Conservation (phyloP, 2,113 vertebrate genomes). For the Oreochromis aureus region DNA sequence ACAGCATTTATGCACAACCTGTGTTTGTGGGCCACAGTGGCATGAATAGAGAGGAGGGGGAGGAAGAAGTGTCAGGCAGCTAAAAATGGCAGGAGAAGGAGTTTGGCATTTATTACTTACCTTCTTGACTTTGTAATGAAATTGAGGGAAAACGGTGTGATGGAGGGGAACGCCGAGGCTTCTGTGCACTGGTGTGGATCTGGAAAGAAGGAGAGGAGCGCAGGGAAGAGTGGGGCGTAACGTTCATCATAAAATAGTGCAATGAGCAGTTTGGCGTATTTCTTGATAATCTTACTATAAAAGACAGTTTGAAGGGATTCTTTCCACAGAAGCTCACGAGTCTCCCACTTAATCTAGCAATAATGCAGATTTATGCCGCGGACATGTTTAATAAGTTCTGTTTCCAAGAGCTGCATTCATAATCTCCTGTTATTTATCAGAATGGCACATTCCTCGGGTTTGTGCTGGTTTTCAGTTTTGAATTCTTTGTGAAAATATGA, state of each 20-base stretch:
- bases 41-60: not conserved
- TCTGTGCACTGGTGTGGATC: not conserved
- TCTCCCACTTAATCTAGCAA: not conserved
- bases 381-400: not conserved
- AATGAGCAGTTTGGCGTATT: not conserved
- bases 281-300: not conserved
- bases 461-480: rapidly evolving
- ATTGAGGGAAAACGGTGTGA: not conserved
- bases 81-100: constrained; percentile 9
- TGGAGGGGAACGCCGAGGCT: not conserved
- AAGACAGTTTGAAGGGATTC: not conserved
- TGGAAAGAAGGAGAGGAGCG: not conserved
- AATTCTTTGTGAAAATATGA: not conserved
- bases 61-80: not conserved
- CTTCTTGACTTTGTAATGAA: constrained; percentile 17
- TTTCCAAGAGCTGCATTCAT: not conserved
- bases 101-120: constrained; percentile 34
- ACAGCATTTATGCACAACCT: constrained; percentile 34
- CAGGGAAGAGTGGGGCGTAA: not conserved
- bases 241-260: not conserved
- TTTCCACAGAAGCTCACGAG: not conserved
- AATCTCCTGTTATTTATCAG: not conserved
- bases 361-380: rapidly evolving
- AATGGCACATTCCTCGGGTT: not conserved
- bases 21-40: not conserved